These are phyloP conservation scores for Keiferia lycopersicella DNA, from an alignment of 2,888 invertebrate genomes.

Conservation along the genomic window DNA sequence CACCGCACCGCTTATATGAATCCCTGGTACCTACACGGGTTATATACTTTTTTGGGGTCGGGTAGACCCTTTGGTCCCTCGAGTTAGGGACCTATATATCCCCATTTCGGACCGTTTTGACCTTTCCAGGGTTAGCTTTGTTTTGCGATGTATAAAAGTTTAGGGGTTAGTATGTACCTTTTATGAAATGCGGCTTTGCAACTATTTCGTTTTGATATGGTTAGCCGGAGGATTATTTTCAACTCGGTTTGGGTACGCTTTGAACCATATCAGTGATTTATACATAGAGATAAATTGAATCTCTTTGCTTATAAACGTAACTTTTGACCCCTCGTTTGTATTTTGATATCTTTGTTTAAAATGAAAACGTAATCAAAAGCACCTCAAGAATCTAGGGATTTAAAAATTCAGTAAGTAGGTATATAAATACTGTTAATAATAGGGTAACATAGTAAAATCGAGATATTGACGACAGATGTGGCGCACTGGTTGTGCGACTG, in stretches of 20 bases:
- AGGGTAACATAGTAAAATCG: too few relatives aligned
- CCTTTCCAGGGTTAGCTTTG: constrained; percentile 69
- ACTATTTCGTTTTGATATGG: constrained; percentile 21
- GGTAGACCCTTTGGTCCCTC: constrained; percentile 71
- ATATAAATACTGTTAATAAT: too few relatives aligned
- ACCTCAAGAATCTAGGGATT: too few relatives aligned
- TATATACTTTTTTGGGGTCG: constrained; percentile 80
- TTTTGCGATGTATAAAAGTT: constrained; percentile 63
- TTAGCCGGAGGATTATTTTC: constrained; percentile 21
- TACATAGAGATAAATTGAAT: background rate
- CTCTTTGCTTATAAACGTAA: background rate
- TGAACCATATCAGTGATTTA: constrained; percentile 14
- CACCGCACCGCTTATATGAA: constrained; percentile 58
- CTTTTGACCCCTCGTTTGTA: background rate
- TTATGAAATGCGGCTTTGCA: constrained; percentile 33
- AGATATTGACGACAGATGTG: too few relatives aligned
- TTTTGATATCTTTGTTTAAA: too few relatives aligned
- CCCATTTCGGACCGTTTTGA: constrained; percentile 68
- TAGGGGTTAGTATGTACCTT: constrained; percentile 43
- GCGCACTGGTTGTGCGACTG: too few relatives aligned
- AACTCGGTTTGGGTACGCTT: constrained; percentile 1
- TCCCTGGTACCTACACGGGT: constrained; percentile 70
- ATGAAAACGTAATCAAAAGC: too few relatives aligned
- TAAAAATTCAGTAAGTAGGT: too few relatives aligned
- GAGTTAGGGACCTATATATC: constrained; percentile 73